Evolutionary conservation across 2,797 vertebrate species (phyloP), one percentile per base, ranked within the genome.

Genomic region (Saxicola maurus): DNA sequence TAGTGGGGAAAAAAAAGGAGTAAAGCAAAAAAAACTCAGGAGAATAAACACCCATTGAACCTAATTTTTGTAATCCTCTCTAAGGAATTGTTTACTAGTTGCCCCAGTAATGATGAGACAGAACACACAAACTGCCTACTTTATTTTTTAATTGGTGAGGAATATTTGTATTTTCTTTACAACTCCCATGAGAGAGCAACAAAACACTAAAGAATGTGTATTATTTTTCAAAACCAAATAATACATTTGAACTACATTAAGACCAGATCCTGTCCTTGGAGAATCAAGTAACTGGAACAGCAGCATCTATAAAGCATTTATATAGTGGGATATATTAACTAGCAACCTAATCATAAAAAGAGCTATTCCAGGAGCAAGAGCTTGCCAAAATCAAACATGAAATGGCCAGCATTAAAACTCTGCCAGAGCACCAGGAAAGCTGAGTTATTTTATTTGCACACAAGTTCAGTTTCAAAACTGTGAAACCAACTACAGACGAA

Each of bases 281-380:
- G 16, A 77, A 74, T 23, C 3, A 71, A 59, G 1, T 24, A 87
- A 83, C 21, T 46, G 45, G 11, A 71, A 67, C 0, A 0, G 1
- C 31, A 42, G 16, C 24, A 45, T 43, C 28, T 42, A 35, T 21
- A 31, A 79, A 79, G 17, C 38, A 40, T 7, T 71, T 83, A n/a
- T 2, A 16, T 9, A 51, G 11, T 7, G 13, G 10, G 19, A 73
- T 17, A 18, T 13, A 53, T 28, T 20, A 59, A 55, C 28, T 31
- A 86, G 31, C 20, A 78, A 82, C 25, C 14, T 65, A 72, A 49
- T 43, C n/a, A 35, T 65, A 52, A 38, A 66, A 45, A 30, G 4
- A 80, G 27, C 46, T 61, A 25, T 31, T 78, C 64, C 48, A 81
- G 59, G 30, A 78, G 65, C 20, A 86, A 83, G 40, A 42, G 48